Evolutionary conservation across 2,113 vertebrate species (phyloP).

Genomic region (Lamprotornis superbus): DNA sequence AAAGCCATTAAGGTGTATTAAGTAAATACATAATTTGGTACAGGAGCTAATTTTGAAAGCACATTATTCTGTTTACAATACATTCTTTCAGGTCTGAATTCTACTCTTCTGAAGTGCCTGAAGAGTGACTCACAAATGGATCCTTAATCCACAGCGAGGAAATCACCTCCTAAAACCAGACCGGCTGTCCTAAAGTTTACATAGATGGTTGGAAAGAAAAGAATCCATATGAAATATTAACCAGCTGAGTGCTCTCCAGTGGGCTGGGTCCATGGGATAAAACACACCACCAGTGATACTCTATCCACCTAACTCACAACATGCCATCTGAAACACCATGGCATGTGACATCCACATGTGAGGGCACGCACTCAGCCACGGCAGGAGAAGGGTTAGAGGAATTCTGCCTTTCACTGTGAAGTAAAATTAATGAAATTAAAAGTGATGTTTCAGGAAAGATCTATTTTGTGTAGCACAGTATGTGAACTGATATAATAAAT

Average conservation of each 20-base stretch:
- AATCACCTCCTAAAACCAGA: conserved; percentile 62
- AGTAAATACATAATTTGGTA: conserved; percentile 72
- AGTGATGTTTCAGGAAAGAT: conserved; percentile 27
- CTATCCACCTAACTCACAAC: conserved; percentile 27
- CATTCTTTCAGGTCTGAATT: conserved; percentile 60
- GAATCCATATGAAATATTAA: conserved; percentile 63
- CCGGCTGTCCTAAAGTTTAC: conserved; percentile 48
- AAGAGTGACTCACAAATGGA: conserved; percentile 58
- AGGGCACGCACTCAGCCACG: background rate
- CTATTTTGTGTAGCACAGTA: background rate
- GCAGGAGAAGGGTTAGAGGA: background rate
- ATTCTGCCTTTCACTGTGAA: background rate
- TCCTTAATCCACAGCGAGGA: conserved; percentile 50
- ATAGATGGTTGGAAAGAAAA: conserved; percentile 60
- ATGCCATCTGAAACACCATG: background rate
- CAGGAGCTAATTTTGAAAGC: conserved; percentile 70
- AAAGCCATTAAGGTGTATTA: conserved; percentile 73
- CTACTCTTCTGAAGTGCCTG: conserved; percentile 49
- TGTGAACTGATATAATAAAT: background rate
- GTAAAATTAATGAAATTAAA: background rate
- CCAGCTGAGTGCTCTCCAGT: conserved; percentile 44
- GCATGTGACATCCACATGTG: conserved; percentile 26
- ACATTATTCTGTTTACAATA: conserved; percentile 67
- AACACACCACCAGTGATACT: background rate
- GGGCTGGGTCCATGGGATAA: conserved; percentile 13